These are phyloP conservation scores for Alentia gelatinosa DNA, from an alignment of 2,888 invertebrate species.

Conservation along the genomic window DNA sequence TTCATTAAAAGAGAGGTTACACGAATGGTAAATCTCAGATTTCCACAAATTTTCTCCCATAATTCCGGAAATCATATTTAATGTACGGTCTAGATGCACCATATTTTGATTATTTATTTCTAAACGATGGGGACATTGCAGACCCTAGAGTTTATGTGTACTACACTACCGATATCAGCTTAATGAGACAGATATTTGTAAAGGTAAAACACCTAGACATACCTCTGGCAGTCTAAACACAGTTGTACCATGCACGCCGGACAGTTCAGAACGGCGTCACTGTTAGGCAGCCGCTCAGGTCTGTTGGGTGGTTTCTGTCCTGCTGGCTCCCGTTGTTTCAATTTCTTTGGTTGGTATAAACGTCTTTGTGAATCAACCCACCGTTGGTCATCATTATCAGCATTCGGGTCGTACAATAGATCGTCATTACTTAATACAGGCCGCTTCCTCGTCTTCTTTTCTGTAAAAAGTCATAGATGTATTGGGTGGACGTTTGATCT, in stretches of 20 bases:
- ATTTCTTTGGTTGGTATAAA: slow-evolving; percentile 70
- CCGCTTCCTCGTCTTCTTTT: slow-evolving; percentile 55
- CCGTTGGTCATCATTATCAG: slow-evolving; percentile 83
- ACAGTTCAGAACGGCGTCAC: slow-evolving; percentile 84
- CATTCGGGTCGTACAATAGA: slow-evolving; percentile 83
- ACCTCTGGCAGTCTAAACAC: slow-evolving; percentile 84
- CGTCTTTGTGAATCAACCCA: slow-evolving; percentile 82
- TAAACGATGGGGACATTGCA: neutral
- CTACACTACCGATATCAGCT: neutral
- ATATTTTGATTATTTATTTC: too few species aligned
- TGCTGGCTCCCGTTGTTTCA: neutral
- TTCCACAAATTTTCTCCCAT: too few species aligned
- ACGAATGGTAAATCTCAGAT: too few species aligned
- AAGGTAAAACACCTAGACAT: neutral
- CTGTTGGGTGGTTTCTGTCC: slow-evolving; percentile 26
- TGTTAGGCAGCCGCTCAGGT: slow-evolving; percentile 76
- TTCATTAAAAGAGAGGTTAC: too few species aligned
- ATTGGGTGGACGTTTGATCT: too few species aligned
- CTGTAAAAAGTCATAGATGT: too few species aligned
- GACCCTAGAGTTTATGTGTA: neutral
- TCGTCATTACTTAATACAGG: slow-evolving; percentile 77
- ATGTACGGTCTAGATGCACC: too few species aligned
- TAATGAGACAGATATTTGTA: neutral
- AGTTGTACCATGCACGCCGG: slow-evolving; percentile 84
- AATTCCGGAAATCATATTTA: too few species aligned